Evolutionary conservation across 1,140 invertebrate genomes (phyloP).

Genomic region (Grapholita molesta): DNA sequence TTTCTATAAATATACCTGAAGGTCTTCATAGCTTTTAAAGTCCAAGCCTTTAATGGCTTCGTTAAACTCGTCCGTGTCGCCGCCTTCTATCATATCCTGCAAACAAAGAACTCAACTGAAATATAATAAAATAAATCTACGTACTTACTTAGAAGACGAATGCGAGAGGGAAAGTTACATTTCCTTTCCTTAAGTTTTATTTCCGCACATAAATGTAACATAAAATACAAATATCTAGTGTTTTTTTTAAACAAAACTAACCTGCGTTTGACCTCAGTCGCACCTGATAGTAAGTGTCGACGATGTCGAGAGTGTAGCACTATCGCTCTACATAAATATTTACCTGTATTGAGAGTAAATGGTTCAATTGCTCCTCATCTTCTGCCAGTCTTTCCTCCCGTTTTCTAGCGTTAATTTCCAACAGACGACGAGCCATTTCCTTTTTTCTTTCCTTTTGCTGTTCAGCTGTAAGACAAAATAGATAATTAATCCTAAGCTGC

Average conservation of each 20-base stretch:
- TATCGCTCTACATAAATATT: no score
- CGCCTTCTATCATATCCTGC: slow-evolving; percentile 83
- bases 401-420: slow-evolving; percentile 92
- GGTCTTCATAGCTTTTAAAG: slow-evolving; percentile 79
- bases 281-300: no score
- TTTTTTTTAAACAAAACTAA: no score
- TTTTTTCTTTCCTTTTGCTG: slow-evolving; percentile 92
- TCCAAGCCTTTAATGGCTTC: slow-evolving; percentile 82
- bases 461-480: slow-evolving; percentile 78
- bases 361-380: slow-evolving; percentile 92
- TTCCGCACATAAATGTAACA: no score
- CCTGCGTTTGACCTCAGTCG: no score
- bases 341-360: slow-evolving; percentile 88
- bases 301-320: no score
- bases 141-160: no score
- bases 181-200: no score
- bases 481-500: no score
- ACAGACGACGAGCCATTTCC: slow-evolving; percentile 88
- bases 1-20: slow-evolving; percentile 64
- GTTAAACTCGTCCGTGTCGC: slow-evolving; percentile 86
- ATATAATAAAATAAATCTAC: no score
- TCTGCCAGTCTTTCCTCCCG: slow-evolving; percentile 90
- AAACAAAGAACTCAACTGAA: slow-evolving; percentile 27
- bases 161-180: no score
- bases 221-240: no score